Percentiles rank a stretch among this genome's conserved stretches.
Evolutionary conservation across 2,888 invertebrate genomes (phyloP).

Genomic region (Imbricaverruca yamaguchii): DNA sequence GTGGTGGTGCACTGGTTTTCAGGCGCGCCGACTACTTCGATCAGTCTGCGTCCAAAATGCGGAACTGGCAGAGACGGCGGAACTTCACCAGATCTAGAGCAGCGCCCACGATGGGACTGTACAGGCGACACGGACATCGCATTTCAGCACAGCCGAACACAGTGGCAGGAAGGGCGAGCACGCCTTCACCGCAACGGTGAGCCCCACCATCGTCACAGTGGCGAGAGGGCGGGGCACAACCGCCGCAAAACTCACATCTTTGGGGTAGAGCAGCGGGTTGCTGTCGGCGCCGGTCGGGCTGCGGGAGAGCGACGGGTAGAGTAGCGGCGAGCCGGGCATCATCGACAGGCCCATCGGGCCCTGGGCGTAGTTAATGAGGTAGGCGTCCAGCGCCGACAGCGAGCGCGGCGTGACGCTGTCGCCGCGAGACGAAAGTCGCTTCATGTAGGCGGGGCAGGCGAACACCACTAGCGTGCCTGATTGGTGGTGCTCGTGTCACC

Average conservation of each 20-base stretch:
- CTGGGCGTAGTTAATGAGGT: conserved; percentile 36
- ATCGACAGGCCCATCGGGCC: conserved; percentile 34
- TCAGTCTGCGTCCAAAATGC: too few relatives aligned
- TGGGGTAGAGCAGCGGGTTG: conserved; percentile 1
- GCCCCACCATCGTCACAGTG: too few relatives aligned
- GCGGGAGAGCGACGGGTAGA: conserved; percentile 26
- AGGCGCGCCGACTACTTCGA: too few relatives aligned
- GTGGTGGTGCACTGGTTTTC: too few relatives aligned
- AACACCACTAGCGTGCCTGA: conserved; percentile 71
- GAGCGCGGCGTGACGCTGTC: conserved; percentile 69
- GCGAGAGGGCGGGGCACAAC: too few relatives aligned
- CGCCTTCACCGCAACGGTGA: too few relatives aligned
- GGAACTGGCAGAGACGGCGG: too few relatives aligned
- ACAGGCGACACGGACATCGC: too few relatives aligned
- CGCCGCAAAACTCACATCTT: neutral
- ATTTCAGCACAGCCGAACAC: too few relatives aligned
- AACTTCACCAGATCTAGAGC: too few relatives aligned
- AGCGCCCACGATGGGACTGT: too few relatives aligned
- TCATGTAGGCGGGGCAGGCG: conserved; percentile 59
- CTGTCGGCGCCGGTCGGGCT: conserved; percentile 23
- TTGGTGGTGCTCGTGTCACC: neutral
- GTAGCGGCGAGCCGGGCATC: conserved; percentile 31
- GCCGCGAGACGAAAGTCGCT: conserved; percentile 53
- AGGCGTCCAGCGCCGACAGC: conserved; percentile 59
- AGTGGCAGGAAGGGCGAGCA: too few relatives aligned